Conservation (phyloP, 2,113 vertebrate genomes). For the Romanogobio albipinnatus region DNA sequence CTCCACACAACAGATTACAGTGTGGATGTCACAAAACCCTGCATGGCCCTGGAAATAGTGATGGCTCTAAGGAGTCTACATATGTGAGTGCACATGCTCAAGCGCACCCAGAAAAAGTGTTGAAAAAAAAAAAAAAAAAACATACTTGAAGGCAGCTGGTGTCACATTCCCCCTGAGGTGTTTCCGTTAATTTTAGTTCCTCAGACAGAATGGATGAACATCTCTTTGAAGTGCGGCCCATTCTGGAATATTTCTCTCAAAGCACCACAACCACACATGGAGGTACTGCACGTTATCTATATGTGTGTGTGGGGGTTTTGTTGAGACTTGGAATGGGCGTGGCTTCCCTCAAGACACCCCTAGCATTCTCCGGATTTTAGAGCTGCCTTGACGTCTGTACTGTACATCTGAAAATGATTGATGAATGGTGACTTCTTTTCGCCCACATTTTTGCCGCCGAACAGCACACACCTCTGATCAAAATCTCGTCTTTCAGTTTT, state of each 20-base stretch:
- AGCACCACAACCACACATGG: conserved; percentile 9
- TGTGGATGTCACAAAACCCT: not conserved
- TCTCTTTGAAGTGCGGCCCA: not conserved
- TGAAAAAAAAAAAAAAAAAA: not conserved
- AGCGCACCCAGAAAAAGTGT: not conserved
- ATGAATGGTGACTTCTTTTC: conserved; percentile 8
- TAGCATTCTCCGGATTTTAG: conserved; percentile 19
- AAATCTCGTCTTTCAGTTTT: not conserved
- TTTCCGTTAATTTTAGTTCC: conserved; percentile 12
- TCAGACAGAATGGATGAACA: conserved; percentile 20
- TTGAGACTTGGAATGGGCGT: conserved; percentile 21
- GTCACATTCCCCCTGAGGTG: conserved; percentile 21
- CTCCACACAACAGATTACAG: conserved; percentile 37
- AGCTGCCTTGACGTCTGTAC: conserved; percentile 1
- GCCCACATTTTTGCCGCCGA: not conserved
- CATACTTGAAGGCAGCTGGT: not conserved
- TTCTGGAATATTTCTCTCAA: conserved; percentile 22
- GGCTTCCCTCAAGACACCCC: not conserved
- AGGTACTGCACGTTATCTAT: not conserved
- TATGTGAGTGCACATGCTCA: conserved; percentile 25
- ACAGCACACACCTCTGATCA: conserved; percentile 5
- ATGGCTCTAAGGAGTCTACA: conserved; percentile 23
- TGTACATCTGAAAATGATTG: not conserved
- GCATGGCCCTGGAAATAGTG: conserved; percentile 5
- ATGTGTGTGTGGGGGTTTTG: not conserved